A percentile compares a stretch with the other conserved stretches of the same genome.
Evolutionary conservation across 2,888 invertebrate species (phyloP).

Genomic region (Orchesella flavescens): DNA sequence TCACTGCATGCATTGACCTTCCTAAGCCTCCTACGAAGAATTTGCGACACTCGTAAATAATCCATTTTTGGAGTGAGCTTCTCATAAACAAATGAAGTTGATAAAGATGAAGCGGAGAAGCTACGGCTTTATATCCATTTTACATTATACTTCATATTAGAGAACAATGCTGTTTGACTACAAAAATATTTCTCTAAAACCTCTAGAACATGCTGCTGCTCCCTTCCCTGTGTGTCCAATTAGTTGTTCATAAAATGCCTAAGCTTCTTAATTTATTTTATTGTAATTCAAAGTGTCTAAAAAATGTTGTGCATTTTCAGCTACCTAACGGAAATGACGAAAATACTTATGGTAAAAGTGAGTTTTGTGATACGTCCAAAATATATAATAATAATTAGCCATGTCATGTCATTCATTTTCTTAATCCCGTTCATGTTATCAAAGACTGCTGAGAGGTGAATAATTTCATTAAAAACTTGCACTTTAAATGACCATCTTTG

Average conservation of each 20-base stretch:
- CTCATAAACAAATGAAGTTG: background rate
- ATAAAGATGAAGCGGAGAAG: background rate
- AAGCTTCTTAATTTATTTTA: background rate
- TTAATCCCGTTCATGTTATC: background rate
- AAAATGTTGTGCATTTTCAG: background rate
- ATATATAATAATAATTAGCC: background rate
- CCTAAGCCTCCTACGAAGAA: slow-evolving; percentile 33
- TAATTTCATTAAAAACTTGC: background rate
- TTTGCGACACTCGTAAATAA: slow-evolving; percentile 52
- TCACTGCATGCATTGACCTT: slow-evolving; percentile 36
- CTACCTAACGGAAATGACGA: background rate
- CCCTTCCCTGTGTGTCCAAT: no score
- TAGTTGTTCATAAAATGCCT: background rate
- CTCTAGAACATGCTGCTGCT: no score
- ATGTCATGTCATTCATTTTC: background rate
- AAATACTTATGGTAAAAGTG: background rate
- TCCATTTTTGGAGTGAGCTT: slow-evolving; percentile 41
- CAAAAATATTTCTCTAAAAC: no score
- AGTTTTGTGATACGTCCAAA: no score
- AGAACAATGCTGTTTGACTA: background rate
- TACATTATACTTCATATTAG: no score
- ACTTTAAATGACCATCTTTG: background rate
- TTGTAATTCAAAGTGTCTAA: background rate
- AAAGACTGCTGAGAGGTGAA: background rate
- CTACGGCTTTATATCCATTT: background rate